phyloP scores from a whole-genome alignment of 2,888 invertebrate species.

The Esperia sulphurella region DNA sequence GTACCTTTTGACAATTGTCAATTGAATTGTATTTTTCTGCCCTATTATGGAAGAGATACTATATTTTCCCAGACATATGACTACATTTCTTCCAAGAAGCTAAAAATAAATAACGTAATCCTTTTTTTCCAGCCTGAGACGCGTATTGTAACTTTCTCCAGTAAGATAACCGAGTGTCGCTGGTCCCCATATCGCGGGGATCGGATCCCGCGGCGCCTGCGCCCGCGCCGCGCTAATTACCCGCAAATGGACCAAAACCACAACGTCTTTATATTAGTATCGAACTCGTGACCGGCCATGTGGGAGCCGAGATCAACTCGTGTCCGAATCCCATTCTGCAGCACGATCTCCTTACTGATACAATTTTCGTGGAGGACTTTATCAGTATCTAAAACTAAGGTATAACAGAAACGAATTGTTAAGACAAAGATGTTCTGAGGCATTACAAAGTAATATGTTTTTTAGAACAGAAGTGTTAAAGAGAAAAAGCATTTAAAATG shows the following conservation, averaged over 20 bases:
- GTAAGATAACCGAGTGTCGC: not conserved
- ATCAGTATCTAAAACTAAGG: not conserved
- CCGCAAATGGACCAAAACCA: not conserved
- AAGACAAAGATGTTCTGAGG: too few relatives aligned
- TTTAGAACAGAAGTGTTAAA: too few relatives aligned
- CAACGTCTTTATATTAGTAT: not conserved
- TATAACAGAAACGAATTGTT: too few relatives aligned
- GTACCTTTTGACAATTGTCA: too few relatives aligned
- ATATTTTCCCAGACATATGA: too few relatives aligned
- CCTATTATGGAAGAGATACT: too few relatives aligned
- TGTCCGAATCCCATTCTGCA: not conserved
- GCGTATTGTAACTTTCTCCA: too few relatives aligned
- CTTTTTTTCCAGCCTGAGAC: too few relatives aligned
- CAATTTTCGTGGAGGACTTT: not conserved
- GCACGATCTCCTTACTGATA: not conserved
- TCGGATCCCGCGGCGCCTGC: conserved; percentile 2
- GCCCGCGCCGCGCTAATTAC: conserved; percentile 4
- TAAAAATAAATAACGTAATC: too few relatives aligned
- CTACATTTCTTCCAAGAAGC: too few relatives aligned
- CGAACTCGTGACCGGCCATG: not conserved
- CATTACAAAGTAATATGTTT: too few relatives aligned
- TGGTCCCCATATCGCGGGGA: not conserved
- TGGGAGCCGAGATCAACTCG: not conserved
- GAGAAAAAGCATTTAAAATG: too few relatives aligned
- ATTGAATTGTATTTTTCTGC: not conserved